These are phyloP conservation scores for Notarius lentiginosus DNA, from an alignment of 2,113 vertebrate genomes.

Conservation along the genomic window DNA sequence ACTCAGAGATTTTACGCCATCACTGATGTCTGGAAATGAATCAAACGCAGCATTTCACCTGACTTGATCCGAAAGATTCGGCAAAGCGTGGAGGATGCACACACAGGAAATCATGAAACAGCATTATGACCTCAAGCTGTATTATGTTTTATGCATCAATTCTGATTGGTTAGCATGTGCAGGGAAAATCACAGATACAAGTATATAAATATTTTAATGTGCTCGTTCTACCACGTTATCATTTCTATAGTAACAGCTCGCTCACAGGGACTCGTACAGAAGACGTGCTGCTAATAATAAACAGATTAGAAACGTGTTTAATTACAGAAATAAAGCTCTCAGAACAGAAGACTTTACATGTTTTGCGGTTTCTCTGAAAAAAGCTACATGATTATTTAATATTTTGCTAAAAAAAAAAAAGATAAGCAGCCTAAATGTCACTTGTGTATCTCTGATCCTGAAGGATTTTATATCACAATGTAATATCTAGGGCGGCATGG, in stretches of 20 bases:
- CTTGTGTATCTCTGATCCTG: no score
- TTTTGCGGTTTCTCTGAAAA: no score
- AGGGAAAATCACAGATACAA: neutral
- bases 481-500: no score
- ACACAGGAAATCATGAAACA: neutral
- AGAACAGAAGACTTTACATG: no score
- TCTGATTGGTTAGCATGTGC: neutral
- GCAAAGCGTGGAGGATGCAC: neutral
- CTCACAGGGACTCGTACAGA: neutral
- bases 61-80: neutral
- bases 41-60: neutral
- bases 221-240: neutral
- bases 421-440: no score
- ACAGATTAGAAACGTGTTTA: neutral
- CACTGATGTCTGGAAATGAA: slow-evolving; percentile 42
- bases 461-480: no score
- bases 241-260: neutral
- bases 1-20: slow-evolving; percentile 52
- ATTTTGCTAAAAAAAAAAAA: no score
- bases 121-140: neutral
- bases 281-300: neutral
- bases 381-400: no score
- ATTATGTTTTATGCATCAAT: neutral
- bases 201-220: neutral
- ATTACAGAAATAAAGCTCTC: neutral